These are phyloP conservation scores for Aplodontia rufa DNA, from an alignment of 2,113 vertebrate species.

Conservation along the genomic window DNA sequence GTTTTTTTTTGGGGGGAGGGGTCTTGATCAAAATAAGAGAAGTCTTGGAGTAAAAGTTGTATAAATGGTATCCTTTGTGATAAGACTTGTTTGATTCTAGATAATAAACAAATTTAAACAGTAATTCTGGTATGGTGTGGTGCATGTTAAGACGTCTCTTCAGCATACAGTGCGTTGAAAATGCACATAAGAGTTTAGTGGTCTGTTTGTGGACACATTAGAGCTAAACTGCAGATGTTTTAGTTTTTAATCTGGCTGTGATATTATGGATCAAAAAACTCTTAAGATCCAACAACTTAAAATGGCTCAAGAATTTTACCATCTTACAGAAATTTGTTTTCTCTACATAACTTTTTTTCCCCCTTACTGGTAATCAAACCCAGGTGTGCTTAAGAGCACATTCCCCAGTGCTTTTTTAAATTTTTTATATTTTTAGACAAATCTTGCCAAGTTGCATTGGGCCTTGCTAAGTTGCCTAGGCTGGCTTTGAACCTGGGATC, in stretches of 20 bases:
- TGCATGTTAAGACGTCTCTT: background rate
- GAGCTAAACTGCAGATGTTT: background rate
- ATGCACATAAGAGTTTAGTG: background rate
- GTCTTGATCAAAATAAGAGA: conserved; percentile 3
- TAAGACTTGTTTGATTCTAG: conserved; percentile 10
- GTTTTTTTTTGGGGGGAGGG: background rate
- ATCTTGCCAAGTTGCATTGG: too few relatives aligned
- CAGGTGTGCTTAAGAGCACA: too few relatives aligned
- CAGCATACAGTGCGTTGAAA: background rate
- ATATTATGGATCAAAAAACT: background rate
- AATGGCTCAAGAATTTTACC: conserved; percentile 31
- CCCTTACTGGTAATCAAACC: too few relatives aligned
- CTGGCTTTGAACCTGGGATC: too few relatives aligned
- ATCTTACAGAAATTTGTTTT: background rate
- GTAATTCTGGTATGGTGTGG: background rate
- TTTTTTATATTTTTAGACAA: too few relatives aligned
- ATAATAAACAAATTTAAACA: background rate
- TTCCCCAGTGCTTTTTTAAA: too few relatives aligned
- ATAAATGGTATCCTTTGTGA: background rate
- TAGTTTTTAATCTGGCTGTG: background rate
- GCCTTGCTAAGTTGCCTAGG: too few relatives aligned
- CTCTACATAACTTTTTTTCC: too few relatives aligned
- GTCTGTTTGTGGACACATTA: background rate
- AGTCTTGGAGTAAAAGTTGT: background rate
- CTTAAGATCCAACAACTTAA: background rate